Percentiles rank a stretch among this genome's conserved stretches.
These are phyloP conservation scores for Phrynosoma blainvillii DNA, from an alignment of 2,113 vertebrate genomes.

Conservation along the genomic window DNA sequence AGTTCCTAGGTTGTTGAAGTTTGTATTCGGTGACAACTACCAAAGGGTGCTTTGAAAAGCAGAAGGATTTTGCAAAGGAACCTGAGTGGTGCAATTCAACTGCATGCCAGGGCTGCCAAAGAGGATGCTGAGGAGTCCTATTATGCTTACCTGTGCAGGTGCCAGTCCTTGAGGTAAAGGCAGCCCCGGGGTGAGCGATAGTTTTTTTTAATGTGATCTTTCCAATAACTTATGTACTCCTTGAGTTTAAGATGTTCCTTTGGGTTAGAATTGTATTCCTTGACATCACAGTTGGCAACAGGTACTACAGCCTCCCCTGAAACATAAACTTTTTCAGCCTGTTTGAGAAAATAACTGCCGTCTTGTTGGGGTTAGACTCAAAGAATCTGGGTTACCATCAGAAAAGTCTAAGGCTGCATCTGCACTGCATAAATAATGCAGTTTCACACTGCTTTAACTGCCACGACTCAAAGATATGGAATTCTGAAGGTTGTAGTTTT, in stretches of 20 bases:
- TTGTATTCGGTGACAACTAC: not conserved
- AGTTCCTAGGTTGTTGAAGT: too few relatives aligned
- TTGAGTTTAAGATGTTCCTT: constrained; percentile 89
- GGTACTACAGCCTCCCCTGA: constrained; percentile 90
- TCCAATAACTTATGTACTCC: constrained; percentile 92
- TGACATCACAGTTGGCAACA: constrained; percentile 91
- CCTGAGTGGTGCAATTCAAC: fast-evolving
- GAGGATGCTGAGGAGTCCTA: fast-evolving
- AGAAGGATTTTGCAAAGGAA: fast-evolving
- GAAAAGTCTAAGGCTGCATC: not conserved
- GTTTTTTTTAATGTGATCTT: constrained; percentile 82
- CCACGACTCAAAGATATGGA: too few relatives aligned
- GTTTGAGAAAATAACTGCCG: fast-evolving
- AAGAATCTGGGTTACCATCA: not conserved
- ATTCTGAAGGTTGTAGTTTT: too few relatives aligned
- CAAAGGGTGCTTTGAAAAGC: not conserved
- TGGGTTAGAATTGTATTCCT: constrained; percentile 93
- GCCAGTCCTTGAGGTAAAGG: constrained; percentile 98
- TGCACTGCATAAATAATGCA: too few relatives aligned
- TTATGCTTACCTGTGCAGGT: constrained; percentile 86
- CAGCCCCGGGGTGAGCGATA: constrained; percentile 85
- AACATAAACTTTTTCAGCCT: constrained; percentile 41
- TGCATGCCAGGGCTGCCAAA: not conserved
- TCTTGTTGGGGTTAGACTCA: not conserved
- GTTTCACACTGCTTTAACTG: too few relatives aligned